These are phyloP conservation scores for Andrena praecox DNA, from an alignment of 2,888 invertebrate genomes.

Conservation along the genomic window DNA sequence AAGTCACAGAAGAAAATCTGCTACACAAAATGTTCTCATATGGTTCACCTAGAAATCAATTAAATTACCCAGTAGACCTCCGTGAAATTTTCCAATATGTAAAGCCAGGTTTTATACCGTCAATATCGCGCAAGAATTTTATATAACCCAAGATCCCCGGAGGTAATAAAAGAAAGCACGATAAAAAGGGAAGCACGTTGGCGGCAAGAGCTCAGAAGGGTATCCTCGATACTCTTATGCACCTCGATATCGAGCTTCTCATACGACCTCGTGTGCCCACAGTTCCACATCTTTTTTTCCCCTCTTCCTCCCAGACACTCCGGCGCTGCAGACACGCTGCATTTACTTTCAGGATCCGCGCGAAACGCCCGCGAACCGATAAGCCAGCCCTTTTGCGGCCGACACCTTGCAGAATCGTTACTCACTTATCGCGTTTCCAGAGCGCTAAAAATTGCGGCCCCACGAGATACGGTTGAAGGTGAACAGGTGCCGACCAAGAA, in stretches of 20 bases:
- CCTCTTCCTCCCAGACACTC: neutral
- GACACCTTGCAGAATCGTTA: conserved; percentile 51
- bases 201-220: neutral
- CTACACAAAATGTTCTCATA: too few relatives aligned
- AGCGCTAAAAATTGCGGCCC: conserved; percentile 34
- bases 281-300: neutral
- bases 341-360: conserved; percentile 36
- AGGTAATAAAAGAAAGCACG: conserved; percentile 3
- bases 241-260: conserved; percentile 9
- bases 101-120: neutral
- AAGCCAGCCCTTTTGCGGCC: conserved; percentile 52
- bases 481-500: conserved; percentile 50
- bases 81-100: neutral
- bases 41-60: too few relatives aligned
- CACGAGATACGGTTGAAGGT: conserved; percentile 49
- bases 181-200: neutral
- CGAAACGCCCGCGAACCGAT: conserved; percentile 44
- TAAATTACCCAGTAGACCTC: too few relatives aligned
- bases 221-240: conserved; percentile 9
- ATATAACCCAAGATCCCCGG: neutral
- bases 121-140: neutral
- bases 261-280: neutral
- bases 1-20: too few relatives aligned
- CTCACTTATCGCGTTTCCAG: conserved; percentile 49
- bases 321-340: conserved; percentile 5